Conservation (phyloP, 2,888 invertebrate species). For the Nipponacmea schrenckii region DNA sequence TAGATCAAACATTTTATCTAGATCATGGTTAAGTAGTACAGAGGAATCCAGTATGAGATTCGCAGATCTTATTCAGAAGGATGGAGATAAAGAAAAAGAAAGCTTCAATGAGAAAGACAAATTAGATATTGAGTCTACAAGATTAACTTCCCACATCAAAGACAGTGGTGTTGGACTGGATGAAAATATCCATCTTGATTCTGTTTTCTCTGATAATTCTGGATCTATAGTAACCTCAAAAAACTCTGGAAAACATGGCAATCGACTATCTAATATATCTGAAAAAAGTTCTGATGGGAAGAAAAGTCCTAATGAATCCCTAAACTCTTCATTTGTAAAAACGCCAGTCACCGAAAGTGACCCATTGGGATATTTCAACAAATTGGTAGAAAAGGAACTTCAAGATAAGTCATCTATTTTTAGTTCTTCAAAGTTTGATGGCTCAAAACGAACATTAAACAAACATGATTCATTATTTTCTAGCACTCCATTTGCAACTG, state of each 20-base stretch:
- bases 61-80: constrained; percentile 37
- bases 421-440: constrained; percentile 10
- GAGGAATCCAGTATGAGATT: constrained; percentile 35
- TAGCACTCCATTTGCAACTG: constrained; percentile 19
- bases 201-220: constrained; percentile 8
- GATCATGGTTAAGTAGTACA: constrained; percentile 36
- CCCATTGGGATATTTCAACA: constrained; percentile 83
- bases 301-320: constrained; percentile 4
- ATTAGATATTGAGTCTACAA: constrained; percentile 16
- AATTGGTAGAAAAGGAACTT: not conserved
- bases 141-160: constrained; percentile 36
- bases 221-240: constrained; percentile 7
- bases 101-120: constrained; percentile 24
- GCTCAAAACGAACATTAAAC: constrained; percentile 9
- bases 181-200: constrained; percentile 29
- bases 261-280: not conserved
- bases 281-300: not conserved
- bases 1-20: constrained; percentile 54
- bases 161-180: constrained; percentile 52
- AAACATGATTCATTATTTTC: constrained; percentile 10
- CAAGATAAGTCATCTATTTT: not conserved
- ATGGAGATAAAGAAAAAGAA: constrained; percentile 29
- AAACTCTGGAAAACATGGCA: not conserved
- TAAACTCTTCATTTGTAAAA: constrained; percentile 64
- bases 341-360: constrained; percentile 92